Percentiles rank a stretch among this genome's conserved stretches.
These are phyloP conservation scores for Tyrannus savana DNA, from an alignment of 2,113 vertebrate species.

Conservation along the genomic window DNA sequence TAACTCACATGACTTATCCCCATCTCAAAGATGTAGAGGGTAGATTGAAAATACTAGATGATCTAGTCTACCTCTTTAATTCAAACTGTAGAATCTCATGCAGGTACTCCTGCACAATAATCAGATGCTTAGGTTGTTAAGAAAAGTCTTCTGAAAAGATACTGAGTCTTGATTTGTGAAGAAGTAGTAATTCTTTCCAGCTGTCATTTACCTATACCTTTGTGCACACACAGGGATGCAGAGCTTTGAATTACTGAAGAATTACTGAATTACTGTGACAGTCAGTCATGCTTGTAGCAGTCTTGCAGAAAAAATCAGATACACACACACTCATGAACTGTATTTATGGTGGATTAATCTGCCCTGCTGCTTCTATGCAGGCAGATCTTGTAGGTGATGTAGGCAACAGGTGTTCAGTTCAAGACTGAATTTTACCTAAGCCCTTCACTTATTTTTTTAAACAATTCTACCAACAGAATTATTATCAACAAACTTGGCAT, in stretches of 20 bases:
- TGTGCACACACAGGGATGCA: not conserved
- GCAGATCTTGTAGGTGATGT: not conserved
- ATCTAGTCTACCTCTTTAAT: not conserved
- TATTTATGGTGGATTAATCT: not conserved
- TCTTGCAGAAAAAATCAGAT: not conserved
- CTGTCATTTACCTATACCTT: not conserved
- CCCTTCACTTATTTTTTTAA: not conserved
- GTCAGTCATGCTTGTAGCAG: not conserved
- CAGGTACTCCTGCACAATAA: slow-evolving; percentile 7
- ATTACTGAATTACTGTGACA: not conserved
- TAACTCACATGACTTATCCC: not conserved
- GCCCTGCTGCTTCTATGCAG: not conserved
- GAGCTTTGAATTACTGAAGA: not conserved
- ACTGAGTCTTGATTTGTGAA: not conserved
- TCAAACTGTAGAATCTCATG: not conserved
- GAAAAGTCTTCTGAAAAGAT: not conserved
- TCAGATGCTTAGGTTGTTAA: not conserved
- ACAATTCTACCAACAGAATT: not conserved
- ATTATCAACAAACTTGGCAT: not conserved
- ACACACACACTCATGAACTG: not conserved
- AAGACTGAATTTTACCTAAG: not conserved
- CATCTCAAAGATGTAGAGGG: not conserved
- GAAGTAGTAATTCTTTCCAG: not conserved
- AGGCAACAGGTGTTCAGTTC: not conserved
- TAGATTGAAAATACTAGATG: slow-evolving; percentile 18